Conservation (phyloP, 2,797 vertebrate genomes). For the Gastrophryne carolinensis region DNA sequence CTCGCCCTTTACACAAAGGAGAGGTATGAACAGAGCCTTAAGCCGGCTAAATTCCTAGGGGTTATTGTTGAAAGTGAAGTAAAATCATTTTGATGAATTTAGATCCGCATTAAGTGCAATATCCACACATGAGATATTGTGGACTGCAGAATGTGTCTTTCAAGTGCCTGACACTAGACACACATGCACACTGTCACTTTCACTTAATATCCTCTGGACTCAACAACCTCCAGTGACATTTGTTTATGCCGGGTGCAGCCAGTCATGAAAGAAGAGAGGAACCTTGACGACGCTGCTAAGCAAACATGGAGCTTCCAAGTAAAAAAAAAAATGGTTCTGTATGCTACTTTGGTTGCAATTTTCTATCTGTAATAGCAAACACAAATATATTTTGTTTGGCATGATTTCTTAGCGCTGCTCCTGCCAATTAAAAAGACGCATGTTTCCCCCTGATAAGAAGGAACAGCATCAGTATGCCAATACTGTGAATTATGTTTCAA, state of each 20-base stretch:
- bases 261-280: slow-evolving; percentile 54
- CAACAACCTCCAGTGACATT: slow-evolving; percentile 53
- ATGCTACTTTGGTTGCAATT: neutral
- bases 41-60: too few species aligned
- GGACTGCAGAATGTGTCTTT: neutral
- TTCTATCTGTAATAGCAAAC: neutral
- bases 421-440: neutral
- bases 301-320: slow-evolving; percentile 43
- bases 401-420: neutral
- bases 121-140: too few species aligned
- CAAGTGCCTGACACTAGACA: slow-evolving; percentile 28
- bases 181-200: slow-evolving; percentile 36
- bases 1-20: too few species aligned
- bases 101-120: too few species aligned
- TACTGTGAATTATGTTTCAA: neutral
- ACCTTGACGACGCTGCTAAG: slow-evolving; percentile 54
- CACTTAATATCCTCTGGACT: slow-evolving; percentile 9
- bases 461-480: slow-evolving; percentile 1
- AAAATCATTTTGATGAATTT: too few species aligned
- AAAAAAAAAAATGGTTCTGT: neutral
- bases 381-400: slow-evolving; percentile 19
- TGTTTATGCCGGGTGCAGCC: slow-evolving; percentile 59
- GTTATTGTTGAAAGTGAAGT: too few species aligned
- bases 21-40: too few species aligned
- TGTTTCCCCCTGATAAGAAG: neutral